Conservation (phyloP, 2,888 invertebrate genomes). For the Epinotia demarniana region DNA sequence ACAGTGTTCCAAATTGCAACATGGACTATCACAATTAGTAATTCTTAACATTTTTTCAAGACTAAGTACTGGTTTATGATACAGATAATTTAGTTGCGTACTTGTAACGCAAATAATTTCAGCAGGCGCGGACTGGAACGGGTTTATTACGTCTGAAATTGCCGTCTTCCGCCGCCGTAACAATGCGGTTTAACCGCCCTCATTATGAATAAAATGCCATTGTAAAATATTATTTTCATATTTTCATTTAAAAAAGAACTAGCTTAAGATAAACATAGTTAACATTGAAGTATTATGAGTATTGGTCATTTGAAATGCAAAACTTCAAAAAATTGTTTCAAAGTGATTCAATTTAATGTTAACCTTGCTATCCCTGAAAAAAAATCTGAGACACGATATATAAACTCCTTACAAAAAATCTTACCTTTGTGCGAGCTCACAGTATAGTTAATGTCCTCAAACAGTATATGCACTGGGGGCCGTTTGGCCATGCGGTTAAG, state of each 20-base stretch:
- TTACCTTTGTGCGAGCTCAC: slow-evolving; percentile 78
- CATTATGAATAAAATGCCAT: slow-evolving; percentile 25
- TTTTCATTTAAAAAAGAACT: not conserved
- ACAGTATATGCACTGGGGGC: slow-evolving; percentile 85
- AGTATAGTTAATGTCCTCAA: slow-evolving; percentile 84
- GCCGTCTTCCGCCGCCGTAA: slow-evolving; percentile 35
- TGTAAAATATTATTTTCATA: not conserved
- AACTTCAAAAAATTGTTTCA: not conserved
- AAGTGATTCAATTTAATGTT: not conserved
- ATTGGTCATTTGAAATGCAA: not conserved
- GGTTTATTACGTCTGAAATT: slow-evolving; percentile 41
- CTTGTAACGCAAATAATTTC: slow-evolving; percentile 35
- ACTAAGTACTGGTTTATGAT: not conserved
- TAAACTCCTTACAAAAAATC: slow-evolving; percentile 16
- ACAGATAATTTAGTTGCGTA: not conserved
- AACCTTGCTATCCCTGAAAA: no score
- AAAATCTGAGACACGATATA: not conserved
- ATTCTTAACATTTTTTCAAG: not conserved
- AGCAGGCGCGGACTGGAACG: slow-evolving; percentile 34
- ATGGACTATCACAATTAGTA: not conserved
- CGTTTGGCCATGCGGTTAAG: slow-evolving; percentile 84
- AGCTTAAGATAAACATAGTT: not conserved
- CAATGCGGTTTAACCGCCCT: slow-evolving; percentile 29
- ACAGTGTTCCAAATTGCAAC: no score
- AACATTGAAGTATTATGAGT: not conserved